A percentile compares a stretch with the other conserved stretches of the same genome.
Evolutionary conservation across 1,140 invertebrate genomes (phyloP).

Genomic region (Bacillus rossius): DNA sequence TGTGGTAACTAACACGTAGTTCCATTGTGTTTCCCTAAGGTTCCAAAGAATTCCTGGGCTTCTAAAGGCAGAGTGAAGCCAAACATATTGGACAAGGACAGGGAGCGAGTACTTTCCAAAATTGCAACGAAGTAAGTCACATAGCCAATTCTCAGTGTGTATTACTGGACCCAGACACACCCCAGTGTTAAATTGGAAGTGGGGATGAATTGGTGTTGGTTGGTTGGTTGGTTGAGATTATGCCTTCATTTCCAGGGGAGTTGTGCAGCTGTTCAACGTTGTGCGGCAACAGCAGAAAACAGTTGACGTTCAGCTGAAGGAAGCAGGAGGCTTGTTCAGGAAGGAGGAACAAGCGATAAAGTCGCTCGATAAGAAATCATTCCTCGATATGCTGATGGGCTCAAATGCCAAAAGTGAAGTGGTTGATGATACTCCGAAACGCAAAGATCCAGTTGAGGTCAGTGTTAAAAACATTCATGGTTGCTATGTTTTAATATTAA

Average conservation of each 20-base stretch:
- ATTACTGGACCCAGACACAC: too few species aligned
- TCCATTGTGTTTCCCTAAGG: constrained; percentile 28
- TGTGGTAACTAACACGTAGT: too few species aligned
- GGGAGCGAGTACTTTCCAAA: constrained; percentile 68
- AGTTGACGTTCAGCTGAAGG: constrained; percentile 62
- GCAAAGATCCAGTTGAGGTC: constrained; percentile 24
- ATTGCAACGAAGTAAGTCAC: constrained; percentile 65
- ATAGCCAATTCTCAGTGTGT: too few species aligned
- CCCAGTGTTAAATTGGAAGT: too few species aligned
- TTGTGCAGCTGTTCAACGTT: constrained; percentile 89
- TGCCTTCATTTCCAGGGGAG: constrained; percentile 60
- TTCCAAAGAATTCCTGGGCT: constrained; percentile 54
- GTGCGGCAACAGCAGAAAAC: constrained; percentile 79
- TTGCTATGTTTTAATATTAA: too few species aligned
- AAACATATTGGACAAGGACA: constrained; percentile 60
- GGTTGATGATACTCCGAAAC: constrained; percentile 48
- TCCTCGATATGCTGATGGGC: constrained; percentile 78
- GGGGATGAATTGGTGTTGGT: too few species aligned
- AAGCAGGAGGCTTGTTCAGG: constrained; percentile 68
- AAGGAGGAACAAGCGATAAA: constrained; percentile 79
- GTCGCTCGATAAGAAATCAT: constrained; percentile 71
- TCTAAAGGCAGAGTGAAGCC: constrained; percentile 68
- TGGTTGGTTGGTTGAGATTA: too few species aligned
- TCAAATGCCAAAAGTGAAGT: constrained; percentile 51
- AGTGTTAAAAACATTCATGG: neutral